Base-by-base conservation (phyloP, 37 sponge, comb jelly and placozoan species). In the Halisarca cf. caerulea region DNA sequence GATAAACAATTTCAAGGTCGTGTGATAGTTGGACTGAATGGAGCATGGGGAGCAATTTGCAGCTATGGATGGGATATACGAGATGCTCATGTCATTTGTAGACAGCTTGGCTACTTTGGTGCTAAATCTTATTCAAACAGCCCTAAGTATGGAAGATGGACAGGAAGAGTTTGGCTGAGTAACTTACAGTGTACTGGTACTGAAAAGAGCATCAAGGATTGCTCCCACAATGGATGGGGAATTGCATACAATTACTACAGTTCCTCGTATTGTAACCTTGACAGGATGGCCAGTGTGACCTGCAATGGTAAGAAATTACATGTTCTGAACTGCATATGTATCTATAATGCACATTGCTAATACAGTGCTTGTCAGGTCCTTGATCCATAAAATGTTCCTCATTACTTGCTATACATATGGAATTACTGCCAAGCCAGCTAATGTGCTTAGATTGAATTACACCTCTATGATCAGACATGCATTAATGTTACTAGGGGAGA, bases 61-160 rank as follows among this genome's bases (percentile, higher is more conserved):
- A 1, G 2, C 6, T 2, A 74, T 2, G 40, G 25, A 2, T 74
- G 77, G 77, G 77, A 74, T 38, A 2, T 74, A 23, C 2, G 9
- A 20, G 77, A 74, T 41, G 77, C 77, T 4, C 39, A 37, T 11
- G 77, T 74, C 17, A 44, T 40, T 0, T 74, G 77, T 74, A 33
- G 43, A 7, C 77, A 74, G 36, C 44, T 74, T 37, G 77, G 77
- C 24, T 74, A 25, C 45, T 3, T 44, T 18, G 25, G 38, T n/a
- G 77, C 77, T 11, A 1, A 41, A 2, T 3, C 43, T 74, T 5
- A 17, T 7, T 17, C 39, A 21, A 37, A 5, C 37, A 71, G 40
- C 32, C 1, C 77, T 2, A 40, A 5, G 3, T 74, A 24, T 40
- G 77, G 43, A 74, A 6, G 8, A 74, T n/a, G 42, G 20, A 74